phyloP scores from a whole-genome alignment of 2,888 invertebrate species.

The Spodoptera picta region DNA sequence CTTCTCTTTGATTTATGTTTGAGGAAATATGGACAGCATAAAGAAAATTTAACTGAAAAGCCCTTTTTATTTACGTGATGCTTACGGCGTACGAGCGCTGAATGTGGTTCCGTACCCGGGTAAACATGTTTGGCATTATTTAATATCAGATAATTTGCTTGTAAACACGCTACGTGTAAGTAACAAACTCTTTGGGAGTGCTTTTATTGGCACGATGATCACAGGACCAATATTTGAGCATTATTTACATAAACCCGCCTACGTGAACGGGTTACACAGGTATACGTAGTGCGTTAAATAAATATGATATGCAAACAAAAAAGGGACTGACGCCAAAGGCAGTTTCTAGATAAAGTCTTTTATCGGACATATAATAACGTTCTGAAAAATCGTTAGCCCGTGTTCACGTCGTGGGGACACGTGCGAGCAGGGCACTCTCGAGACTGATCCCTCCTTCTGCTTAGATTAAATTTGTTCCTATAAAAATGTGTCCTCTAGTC shows the following conservation, averaged over 20 bases:
- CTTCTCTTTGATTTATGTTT: too few relatives aligned
- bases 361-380: constrained; percentile 80
- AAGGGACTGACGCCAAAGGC: constrained; percentile 67
- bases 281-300: constrained; percentile 54
- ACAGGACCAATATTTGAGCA: constrained; percentile 40
- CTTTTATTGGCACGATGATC: constrained; percentile 39
- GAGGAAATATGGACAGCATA: background rate
- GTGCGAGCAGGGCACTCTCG: constrained; percentile 80
- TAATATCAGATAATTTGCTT: constrained; percentile 23
- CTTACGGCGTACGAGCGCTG: background rate
- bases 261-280: constrained; percentile 40
- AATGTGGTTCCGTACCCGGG: constrained; percentile 15
- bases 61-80: constrained; percentile 1
- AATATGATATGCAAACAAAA: constrained; percentile 64
- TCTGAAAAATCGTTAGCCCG: constrained; percentile 81
- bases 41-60: background rate
- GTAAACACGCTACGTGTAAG: constrained; percentile 31
- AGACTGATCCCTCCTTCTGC: constrained; percentile 85
- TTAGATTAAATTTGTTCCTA: constrained; percentile 87
- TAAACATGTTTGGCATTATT: constrained; percentile 22
- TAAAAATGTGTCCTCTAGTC: constrained; percentile 83
- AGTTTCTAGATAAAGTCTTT: constrained; percentile 76
- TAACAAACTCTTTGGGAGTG: constrained; percentile 30
- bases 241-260: constrained; percentile 47
- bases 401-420: constrained; percentile 77